These are phyloP conservation scores for Bos taurus DNA, from an alignment of 2,113 vertebrate genomes.

Conservation along the genomic window DNA sequence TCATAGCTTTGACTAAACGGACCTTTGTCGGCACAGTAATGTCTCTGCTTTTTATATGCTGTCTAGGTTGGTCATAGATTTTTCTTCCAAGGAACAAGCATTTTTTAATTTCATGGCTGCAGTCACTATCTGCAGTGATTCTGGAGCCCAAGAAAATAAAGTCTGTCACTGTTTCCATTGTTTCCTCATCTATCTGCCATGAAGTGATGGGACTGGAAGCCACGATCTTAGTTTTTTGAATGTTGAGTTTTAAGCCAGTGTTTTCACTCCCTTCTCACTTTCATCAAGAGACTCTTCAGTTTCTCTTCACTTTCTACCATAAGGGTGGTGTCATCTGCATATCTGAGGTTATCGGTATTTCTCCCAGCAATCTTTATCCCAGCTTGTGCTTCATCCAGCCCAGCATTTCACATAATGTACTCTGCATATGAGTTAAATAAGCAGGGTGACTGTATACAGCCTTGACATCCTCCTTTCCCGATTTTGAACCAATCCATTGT, in stretches of 20 bases:
- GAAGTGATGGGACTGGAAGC: neutral
- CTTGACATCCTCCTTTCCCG: neutral
- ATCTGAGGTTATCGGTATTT: neutral
- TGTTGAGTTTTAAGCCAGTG: neutral
- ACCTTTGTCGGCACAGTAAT: neutral
- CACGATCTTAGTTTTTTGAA: neutral
- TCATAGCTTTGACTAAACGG: neutral
- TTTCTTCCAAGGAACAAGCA: neutral
- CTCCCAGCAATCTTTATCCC: neutral
- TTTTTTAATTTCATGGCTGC: neutral
- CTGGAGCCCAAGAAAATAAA: neutral
- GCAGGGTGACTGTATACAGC: neutral
- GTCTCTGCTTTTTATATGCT: neutral
- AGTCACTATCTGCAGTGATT: neutral
- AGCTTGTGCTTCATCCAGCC: neutral
- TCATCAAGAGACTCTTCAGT: neutral
- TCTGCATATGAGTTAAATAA: neutral
- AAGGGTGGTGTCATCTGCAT: neutral
- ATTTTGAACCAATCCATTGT: neutral
- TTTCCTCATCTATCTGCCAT: neutral
- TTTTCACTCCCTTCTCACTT: neutral
- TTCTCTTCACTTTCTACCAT: neutral
- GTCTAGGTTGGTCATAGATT: neutral
- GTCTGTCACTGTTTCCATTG: neutral
- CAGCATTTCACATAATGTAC: fast-evolving